phyloP scores from a whole-genome alignment of 2,113 vertebrate species.

The Probosciger aterrimus region DNA sequence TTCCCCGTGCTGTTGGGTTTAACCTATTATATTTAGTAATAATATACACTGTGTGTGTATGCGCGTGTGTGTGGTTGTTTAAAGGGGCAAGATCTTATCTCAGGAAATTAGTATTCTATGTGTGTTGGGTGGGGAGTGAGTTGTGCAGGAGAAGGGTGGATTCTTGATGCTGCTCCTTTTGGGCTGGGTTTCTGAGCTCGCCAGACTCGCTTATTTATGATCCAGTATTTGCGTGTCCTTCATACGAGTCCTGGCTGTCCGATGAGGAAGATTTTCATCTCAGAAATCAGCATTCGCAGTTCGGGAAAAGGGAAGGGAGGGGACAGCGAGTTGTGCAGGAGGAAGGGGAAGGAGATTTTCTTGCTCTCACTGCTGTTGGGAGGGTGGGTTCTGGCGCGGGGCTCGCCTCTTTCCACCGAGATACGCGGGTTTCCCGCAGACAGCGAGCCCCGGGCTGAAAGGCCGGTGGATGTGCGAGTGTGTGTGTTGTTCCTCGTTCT shows the following conservation, averaged over 20 bases:
- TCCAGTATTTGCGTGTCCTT: constrained; percentile 61
- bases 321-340: constrained; percentile 46
- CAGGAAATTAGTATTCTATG: constrained; percentile 67
- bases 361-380: constrained; percentile 37
- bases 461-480: background rate
- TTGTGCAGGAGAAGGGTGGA: constrained; percentile 69
- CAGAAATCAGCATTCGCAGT: constrained; percentile 56
- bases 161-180: constrained; percentile 64
- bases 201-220: constrained; percentile 67
- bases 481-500: background rate
- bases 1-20: constrained; percentile 59
- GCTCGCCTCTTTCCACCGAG: constrained; percentile 31
- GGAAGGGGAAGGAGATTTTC: constrained; percentile 59
- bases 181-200: constrained; percentile 64
- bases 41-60: constrained; percentile 5
- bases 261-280: constrained; percentile 61
- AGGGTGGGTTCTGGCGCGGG: constrained; percentile 29
- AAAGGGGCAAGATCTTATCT: constrained; percentile 59
- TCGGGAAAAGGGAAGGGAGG: constrained; percentile 31
- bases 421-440: background rate
- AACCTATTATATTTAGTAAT: constrained; percentile 56
- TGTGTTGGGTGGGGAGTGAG: constrained; percentile 53
- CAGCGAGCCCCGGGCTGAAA: background rate
- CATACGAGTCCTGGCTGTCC: constrained; percentile 55
- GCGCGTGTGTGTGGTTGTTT: constrained; percentile 26